Evolutionary conservation across 2,113 vertebrate species (phyloP).

Genomic region (Fregetta grallaria): DNA sequence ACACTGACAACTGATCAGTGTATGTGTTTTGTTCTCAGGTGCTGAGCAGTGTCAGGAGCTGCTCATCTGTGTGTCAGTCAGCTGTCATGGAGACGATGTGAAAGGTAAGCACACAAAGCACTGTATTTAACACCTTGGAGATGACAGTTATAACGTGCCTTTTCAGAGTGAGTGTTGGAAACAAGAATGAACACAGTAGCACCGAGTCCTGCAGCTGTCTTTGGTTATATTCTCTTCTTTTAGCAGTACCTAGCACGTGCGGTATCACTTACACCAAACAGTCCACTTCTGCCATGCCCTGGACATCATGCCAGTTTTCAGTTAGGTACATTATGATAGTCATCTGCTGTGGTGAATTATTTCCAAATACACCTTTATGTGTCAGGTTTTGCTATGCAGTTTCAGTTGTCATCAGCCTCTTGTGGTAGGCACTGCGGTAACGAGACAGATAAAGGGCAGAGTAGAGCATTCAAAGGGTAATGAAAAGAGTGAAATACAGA

Average conservation of each 20-base stretch:
- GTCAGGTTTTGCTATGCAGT: neutral
- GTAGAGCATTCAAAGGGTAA: neutral
- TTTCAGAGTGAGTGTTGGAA: neutral
- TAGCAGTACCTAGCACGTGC: neutral
- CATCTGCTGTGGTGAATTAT: neutral
- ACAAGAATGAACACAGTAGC: neutral
- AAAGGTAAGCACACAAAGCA: neutral
- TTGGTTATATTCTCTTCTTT: neutral
- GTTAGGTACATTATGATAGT: neutral
- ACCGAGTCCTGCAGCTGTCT: neutral
- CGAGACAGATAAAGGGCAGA: neutral
- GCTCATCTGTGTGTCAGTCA: neutral
- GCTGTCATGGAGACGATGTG: neutral
- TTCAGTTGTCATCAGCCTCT: neutral
- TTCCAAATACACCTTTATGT: neutral
- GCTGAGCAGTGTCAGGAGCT: neutral
- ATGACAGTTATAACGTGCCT: neutral
- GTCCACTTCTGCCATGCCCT: neutral
- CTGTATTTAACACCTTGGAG: neutral
- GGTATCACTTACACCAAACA: neutral
- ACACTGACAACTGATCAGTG: fast-evolving
- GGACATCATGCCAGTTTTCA: neutral
- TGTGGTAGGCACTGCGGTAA: neutral
- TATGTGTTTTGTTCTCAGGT: neutral
- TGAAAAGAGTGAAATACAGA: neutral